A percentile compares a stretch with the other conserved stretches of the same genome.
phyloP scores from a whole-genome alignment of 2,797 vertebrate genomes.

The Chelonia mydas region DNA sequence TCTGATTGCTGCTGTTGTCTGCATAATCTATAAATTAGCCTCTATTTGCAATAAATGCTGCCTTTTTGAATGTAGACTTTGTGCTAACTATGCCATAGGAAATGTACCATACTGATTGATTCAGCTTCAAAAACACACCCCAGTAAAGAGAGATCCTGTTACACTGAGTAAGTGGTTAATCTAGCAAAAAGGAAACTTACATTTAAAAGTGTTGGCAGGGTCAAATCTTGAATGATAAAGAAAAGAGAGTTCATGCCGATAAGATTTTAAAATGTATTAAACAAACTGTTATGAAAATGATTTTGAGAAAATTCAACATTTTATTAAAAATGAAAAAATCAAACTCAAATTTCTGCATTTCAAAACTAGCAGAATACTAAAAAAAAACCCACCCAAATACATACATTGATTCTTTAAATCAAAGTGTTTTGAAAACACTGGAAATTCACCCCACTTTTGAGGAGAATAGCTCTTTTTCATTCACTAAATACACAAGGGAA shows the following conservation, averaged over 20 bases:
- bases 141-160: not conserved
- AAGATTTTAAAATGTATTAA: not conserved
- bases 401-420: not conserved
- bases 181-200: constrained; percentile 23
- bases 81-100: not conserved
- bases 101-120: constrained; percentile 13
- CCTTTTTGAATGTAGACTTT: not conserved
- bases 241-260: not conserved
- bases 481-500: not conserved
- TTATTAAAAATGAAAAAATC: constrained; percentile 1
- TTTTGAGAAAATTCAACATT: too few relatives aligned
- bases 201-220: constrained; percentile 10
- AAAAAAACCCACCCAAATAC: not conserved
- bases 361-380: not conserved
- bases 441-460: not conserved
- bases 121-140: not conserved
- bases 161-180: not conserved
- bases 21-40: not conserved
- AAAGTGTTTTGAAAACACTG: not conserved
- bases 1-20: not conserved
- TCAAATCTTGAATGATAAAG: not conserved
- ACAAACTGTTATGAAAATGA: not conserved
- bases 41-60: not conserved
- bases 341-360: not conserved
- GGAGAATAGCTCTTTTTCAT: not conserved